Conservation (phyloP, 2,113 vertebrate genomes). For the Puntigrus tetrazona region DNA sequence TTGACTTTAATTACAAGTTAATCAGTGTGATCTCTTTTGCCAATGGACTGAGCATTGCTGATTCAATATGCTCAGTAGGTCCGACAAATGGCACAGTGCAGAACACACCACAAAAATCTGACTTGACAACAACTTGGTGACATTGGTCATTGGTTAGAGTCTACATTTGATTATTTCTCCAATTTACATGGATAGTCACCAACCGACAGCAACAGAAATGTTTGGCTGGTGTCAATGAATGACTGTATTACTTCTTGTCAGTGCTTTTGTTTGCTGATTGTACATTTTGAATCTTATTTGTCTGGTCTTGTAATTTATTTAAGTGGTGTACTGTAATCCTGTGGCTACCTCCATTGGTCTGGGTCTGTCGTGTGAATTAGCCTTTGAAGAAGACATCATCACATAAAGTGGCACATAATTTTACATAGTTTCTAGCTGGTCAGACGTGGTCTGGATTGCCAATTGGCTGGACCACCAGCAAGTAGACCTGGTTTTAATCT, state of each 20-base stretch:
- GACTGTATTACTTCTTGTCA: too few relatives aligned
- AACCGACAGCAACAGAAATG: too few relatives aligned
- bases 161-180: neutral
- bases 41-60: neutral
- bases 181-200: too few relatives aligned
- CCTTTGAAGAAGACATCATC: neutral
- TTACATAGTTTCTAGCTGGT: neutral
- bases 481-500: constrained; percentile 2
- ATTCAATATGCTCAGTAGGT: neutral
- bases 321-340: neutral
- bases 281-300: too few relatives aligned
- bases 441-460: neutral
- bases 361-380: too few relatives aligned
- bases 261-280: too few relatives aligned
- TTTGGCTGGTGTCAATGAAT: too few relatives aligned
- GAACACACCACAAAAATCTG: neutral
- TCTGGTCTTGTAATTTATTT: neutral
- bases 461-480: neutral
- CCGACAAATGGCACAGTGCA: neutral
- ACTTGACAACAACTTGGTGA: neutral
- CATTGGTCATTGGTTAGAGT: neutral
- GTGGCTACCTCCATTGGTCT: neutral
- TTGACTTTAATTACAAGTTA: neutral
- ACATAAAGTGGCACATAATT: neutral
- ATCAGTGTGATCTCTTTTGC: neutral